phyloP scores from a whole-genome alignment of 2,113 vertebrate species.

The Hyperoodon ampullatus region DNA sequence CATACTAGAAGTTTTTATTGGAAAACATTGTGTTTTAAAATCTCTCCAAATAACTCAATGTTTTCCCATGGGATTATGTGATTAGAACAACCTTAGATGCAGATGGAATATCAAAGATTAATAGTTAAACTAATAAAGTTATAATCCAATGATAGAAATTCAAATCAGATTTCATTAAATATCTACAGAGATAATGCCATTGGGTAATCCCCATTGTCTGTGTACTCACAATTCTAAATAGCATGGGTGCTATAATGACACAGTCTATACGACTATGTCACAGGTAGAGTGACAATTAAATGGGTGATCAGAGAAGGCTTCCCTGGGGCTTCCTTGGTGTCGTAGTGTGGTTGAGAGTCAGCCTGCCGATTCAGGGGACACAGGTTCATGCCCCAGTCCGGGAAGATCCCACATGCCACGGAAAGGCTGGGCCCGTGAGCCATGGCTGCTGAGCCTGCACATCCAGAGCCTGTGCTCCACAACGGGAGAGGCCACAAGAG shows the following conservation, averaged over 20 bases:
- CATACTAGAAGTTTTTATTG: constrained; percentile 38
- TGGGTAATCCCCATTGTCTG: not conserved
- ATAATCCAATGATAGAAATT: not conserved
- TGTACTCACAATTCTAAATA: not conserved
- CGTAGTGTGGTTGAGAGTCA: no score
- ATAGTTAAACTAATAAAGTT: constrained; percentile 9
- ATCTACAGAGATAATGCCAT: not conserved
- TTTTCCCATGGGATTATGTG: not conserved
- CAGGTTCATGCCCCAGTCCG: no score
- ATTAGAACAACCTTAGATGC: not conserved
- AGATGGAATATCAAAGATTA: constrained; percentile 12
- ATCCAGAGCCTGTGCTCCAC: no score
- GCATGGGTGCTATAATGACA: not conserved
- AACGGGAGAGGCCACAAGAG: no score
- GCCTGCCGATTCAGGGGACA: no score
- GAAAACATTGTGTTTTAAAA: constrained; percentile 59
- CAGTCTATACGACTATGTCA: not conserved
- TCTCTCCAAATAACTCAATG: constrained; percentile 21
- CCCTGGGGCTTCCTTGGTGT: not conserved
- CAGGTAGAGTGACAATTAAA: not conserved
- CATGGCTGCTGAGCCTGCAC: no score
- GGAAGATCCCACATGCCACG: no score
- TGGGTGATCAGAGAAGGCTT: not conserved
- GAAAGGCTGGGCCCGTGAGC: no score
- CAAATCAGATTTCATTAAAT: not conserved